phyloP scores from a whole-genome alignment of 2,113 vertebrate genomes.

The Myodes glareolus region DNA sequence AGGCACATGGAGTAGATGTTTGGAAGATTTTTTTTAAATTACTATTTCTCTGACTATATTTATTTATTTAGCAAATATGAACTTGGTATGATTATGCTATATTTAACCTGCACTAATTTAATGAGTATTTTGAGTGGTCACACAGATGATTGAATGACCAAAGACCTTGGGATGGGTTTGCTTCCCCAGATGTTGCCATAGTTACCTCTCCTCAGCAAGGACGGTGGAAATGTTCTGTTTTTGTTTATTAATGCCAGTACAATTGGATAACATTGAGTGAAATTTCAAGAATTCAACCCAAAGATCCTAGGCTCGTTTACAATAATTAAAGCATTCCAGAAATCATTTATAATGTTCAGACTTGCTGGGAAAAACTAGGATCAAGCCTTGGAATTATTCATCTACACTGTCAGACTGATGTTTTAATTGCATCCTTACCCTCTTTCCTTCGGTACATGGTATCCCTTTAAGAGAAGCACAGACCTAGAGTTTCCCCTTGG shows the following conservation, averaged over 20 bases:
- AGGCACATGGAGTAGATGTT: background rate
- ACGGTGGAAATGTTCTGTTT: background rate
- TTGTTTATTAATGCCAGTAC: background rate
- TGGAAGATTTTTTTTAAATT: background rate
- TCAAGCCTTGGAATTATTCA: conserved; percentile 1
- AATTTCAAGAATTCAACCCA: background rate
- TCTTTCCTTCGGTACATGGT: background rate
- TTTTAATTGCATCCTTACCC: background rate
- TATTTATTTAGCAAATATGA: background rate
- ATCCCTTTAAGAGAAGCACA: background rate
- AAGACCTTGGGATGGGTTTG: background rate
- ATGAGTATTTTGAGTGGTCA: background rate
- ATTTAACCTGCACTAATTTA: background rate
- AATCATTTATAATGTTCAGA: background rate
- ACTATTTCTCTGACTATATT: background rate
- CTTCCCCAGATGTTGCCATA: background rate
- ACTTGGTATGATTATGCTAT: background rate
- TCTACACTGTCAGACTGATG: background rate
- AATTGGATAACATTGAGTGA: background rate
- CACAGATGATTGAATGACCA: background rate
- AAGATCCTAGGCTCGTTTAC: background rate
- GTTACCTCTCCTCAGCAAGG: background rate
- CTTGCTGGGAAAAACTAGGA: background rate
- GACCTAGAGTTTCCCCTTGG: background rate
- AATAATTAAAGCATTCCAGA: conserved; percentile 27